Percentiles rank a stretch among this genome's conserved stretches.
phyloP scores from a whole-genome alignment of 2,797 vertebrate genomes.

The Pterois miles region DNA sequence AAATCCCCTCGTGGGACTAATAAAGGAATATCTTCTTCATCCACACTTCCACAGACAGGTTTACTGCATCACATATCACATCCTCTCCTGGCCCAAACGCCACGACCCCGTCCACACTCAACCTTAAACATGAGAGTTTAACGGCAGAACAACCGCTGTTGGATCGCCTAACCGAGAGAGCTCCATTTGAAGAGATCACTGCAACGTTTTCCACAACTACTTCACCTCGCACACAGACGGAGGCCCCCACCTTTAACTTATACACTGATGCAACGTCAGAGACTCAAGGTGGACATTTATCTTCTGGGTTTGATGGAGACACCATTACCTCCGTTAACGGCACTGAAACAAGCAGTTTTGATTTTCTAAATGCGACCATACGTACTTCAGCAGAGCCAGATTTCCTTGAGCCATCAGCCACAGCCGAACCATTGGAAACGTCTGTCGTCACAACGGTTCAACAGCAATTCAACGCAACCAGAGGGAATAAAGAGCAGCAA shows the following conservation, averaged over 20 bases:
- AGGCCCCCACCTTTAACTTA: neutral
- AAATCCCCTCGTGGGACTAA: no score
- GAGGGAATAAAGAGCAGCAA: neutral
- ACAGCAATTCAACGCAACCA: slow-evolving; percentile 14
- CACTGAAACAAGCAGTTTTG: neutral
- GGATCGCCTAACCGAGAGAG: neutral
- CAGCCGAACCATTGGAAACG: neutral
- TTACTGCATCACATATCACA: neutral
- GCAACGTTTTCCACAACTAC: no score
- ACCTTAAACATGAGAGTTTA: neutral
- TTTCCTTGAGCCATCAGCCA: neutral
- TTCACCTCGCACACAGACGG: slow-evolving; percentile 5
- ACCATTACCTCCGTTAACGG: neutral
- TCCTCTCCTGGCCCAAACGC: slow-evolving; percentile 6
- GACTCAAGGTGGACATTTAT: slow-evolving; percentile 1
- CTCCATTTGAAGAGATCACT: neutral
- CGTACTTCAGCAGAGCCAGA: neutral
- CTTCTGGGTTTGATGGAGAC: neutral
- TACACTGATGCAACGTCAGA: neutral
- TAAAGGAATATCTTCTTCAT: no score
- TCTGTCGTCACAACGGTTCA: neutral
- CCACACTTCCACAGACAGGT: slow-evolving; percentile 6
- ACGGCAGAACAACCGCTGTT: neutral
- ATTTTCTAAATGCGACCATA: neutral
- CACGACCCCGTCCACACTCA: neutral